Conservation (phyloP, 1,140 invertebrate genomes). For the Eubasilissa regina region DNA sequence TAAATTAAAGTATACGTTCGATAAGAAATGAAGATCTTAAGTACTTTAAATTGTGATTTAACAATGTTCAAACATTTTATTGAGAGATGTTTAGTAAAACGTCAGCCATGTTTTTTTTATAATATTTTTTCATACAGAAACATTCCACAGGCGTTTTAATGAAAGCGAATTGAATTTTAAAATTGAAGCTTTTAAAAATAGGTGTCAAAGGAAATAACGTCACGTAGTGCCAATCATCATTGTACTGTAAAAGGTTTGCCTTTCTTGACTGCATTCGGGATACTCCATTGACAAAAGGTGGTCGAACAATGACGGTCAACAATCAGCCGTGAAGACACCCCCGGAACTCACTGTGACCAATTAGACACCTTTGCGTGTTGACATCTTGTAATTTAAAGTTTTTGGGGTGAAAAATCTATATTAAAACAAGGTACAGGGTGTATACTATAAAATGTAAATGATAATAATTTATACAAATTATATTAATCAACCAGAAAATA, state of each 20-base stretch:
- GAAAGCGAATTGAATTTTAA: too few species aligned
- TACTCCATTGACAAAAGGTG: conserved; percentile 27
- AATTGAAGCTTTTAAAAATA: neutral
- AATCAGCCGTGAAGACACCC: conserved; percentile 36
- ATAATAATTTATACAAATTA: conserved; percentile 11
- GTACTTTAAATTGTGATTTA: too few species aligned
- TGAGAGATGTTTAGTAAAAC: too few species aligned
- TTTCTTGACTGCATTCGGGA: neutral
- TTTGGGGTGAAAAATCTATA: conserved; percentile 45
- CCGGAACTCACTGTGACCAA: conserved; percentile 24
- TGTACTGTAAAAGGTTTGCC: conserved; percentile 20
- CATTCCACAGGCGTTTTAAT: too few species aligned
- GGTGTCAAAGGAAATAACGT: conserved; percentile 2
- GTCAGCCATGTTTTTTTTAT: too few species aligned
- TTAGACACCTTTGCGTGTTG: conserved; percentile 34
- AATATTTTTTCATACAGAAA: too few species aligned
- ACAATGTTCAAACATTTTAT: too few species aligned
- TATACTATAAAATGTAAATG: neutral
- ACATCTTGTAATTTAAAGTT: conserved; percentile 36
- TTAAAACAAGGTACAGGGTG: conserved; percentile 18
- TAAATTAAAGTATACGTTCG: too few species aligned
- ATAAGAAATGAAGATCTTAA: too few species aligned
- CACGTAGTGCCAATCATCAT: conserved; percentile 43
- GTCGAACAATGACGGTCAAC: conserved; percentile 19
- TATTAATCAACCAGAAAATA: too few species aligned